A percentile compares a stretch with the other conserved stretches of the same genome.
These are phyloP conservation scores for Eulemur macaco DNA, from an alignment of 2,113 vertebrate genomes.

Conservation along the genomic window DNA sequence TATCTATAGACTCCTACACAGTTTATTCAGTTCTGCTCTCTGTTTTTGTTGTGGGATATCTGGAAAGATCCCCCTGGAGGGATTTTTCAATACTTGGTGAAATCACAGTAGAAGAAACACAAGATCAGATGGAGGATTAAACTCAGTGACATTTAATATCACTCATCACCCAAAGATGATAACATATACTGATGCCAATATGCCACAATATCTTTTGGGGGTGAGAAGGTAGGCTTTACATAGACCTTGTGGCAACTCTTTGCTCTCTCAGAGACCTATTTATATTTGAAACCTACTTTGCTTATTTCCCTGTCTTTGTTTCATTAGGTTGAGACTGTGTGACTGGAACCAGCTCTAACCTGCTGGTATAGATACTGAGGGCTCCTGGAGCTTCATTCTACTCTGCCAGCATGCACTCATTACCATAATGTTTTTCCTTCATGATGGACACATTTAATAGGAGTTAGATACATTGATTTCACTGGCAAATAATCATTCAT, in stretches of 20 bases:
- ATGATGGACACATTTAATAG: conserved; percentile 32
- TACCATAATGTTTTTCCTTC: background rate
- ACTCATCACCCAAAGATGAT: background rate
- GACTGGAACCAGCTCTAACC: background rate
- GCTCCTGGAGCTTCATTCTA: background rate
- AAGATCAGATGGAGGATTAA: background rate
- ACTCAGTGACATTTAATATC: background rate
- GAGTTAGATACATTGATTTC: conserved; percentile 46
- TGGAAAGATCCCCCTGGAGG: background rate
- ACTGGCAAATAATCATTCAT: conserved; percentile 57
- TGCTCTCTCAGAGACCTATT: background rate
- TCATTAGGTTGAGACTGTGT: background rate
- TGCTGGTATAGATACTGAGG: background rate
- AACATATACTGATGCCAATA: background rate
- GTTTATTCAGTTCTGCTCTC: background rate
- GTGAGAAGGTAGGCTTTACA: background rate
- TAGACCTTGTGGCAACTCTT: background rate
- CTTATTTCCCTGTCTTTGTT: background rate
- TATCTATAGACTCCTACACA: background rate
- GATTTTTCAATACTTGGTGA: background rate
- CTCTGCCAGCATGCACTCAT: background rate
- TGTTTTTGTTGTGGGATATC: background rate
- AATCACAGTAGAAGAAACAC: background rate
- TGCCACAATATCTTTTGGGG: background rate
- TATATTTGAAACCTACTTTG: background rate